Base-by-base conservation (phyloP, 2,113 vertebrate genomes). In the Antennarius striatus region DNA sequence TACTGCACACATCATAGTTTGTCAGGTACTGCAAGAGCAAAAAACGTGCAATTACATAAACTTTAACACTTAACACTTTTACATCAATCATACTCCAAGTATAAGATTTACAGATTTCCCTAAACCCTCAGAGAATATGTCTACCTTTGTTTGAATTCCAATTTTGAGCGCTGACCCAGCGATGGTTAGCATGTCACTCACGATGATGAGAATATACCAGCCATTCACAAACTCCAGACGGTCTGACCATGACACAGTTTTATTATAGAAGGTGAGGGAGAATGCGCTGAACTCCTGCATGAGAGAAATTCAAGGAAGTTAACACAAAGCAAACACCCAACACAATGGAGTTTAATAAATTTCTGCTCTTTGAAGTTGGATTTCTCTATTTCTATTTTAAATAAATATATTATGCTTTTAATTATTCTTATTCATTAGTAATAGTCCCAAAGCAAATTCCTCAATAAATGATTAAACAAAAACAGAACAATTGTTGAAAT, bases 161-260 rank as follows among this genome's bases (percentile, higher is more conserved):
- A 98, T 97, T 89, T 99, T 98, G 54, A 98, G 90, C 29, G 90
- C 84, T 6, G 96, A 98, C 56, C 96, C 97, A 76, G 86, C 73
- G 43, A 98, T 91, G 59, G 95, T 95, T 68, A 99, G 71, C 2
- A 93, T 84, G 75, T 99, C 97, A 0, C 95, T 97, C 62, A 95
- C 43, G 2, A 98, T 92, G 81, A 96, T 95, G 62, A 98, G 90
- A 73, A 98, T 95, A 68, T 98, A 96, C 97, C 97, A 98, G 53
- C 95, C 95, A 0, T 96, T 98, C 76, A 99, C 93, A 87, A 99
- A 97, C 90, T 96, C 95, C 94, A 96, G 93, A 70, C 92, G 93
- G 60, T 97, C 97, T 14, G 90, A 91, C 89, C 93, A 91, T 11
- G 92, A 85, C 69, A 97, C 91, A 4, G 72, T 82, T 86, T 95